Percentiles rank a stretch among this genome's conserved stretches.
phyloP scores from a whole-genome alignment of 2,888 invertebrate genomes.

The Chrysodeixis includens region DNA sequence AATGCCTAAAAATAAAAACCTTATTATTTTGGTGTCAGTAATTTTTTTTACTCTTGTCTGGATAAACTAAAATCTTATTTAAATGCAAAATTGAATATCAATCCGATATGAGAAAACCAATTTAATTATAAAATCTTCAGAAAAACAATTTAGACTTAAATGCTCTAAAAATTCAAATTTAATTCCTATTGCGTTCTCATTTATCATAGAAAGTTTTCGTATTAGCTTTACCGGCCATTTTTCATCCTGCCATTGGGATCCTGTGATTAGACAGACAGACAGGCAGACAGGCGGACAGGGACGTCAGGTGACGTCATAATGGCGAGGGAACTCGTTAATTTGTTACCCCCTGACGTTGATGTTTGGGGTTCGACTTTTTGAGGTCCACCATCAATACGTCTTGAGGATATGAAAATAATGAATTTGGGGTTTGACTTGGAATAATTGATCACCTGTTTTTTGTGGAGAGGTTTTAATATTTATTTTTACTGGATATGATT shows the following conservation, averaged over 20 bases:
- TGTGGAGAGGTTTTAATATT: neutral
- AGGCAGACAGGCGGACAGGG: slow-evolving; percentile 60
- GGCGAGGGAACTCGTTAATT: slow-evolving; percentile 66
- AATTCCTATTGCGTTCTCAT: slow-evolving; percentile 65
- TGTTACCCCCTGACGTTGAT: slow-evolving; percentile 47
- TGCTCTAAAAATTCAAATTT: slow-evolving; percentile 57
- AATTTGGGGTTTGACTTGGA: slow-evolving; percentile 25
- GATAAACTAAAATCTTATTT: no score
- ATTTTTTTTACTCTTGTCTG: no score
- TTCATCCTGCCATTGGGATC: slow-evolving; percentile 64
- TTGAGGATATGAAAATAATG: slow-evolving; percentile 34
- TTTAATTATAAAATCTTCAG: neutral
- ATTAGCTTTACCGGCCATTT: slow-evolving; percentile 72
- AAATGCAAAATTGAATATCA: no score
- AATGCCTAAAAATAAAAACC: no score
- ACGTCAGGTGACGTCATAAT: slow-evolving; percentile 71
- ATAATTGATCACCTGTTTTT: slow-evolving; percentile 6
- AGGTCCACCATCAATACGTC: slow-evolving; percentile 43
- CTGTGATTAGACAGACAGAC: slow-evolving; percentile 70
- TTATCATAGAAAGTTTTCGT: slow-evolving; percentile 69
- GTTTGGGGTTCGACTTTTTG: slow-evolving; percentile 45
- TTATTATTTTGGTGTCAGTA: no score
- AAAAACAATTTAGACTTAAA: slow-evolving; percentile 46
- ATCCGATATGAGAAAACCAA: neutral
- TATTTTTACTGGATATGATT: no score